phyloP scores from a whole-genome alignment of 1,140 invertebrate species.

The Drosophila rhopaloa region DNA sequence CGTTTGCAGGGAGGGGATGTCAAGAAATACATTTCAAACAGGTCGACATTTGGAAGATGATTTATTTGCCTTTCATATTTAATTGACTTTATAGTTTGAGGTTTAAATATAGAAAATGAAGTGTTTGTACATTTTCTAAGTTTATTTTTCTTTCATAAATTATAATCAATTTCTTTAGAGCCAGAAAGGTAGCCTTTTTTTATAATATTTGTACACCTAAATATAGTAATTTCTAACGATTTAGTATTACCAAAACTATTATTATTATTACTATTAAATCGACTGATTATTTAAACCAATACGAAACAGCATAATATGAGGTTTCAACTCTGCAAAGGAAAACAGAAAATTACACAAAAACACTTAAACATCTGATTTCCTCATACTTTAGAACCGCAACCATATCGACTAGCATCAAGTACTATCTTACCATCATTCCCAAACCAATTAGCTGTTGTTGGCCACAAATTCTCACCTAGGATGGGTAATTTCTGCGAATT shows the following conservation, averaged over 20 bases:
- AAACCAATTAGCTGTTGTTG: constrained; percentile 24
- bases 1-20: neutral
- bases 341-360: neutral
- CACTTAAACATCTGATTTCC: neutral
- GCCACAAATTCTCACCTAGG: constrained; percentile 24
- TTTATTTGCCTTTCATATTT: neutral
- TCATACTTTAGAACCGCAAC: neutral
- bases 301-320: neutral
- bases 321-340: neutral
- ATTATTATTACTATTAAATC: too few relatives aligned
- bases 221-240: too few relatives aligned
- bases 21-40: neutral
- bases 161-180: too few relatives aligned
- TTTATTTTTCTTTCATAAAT: too few relatives aligned
- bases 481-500: constrained; percentile 60
- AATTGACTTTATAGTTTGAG: too few relatives aligned
- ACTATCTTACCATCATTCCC: neutral
- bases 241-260: too few relatives aligned
- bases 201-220: too few relatives aligned
- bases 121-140: too few relatives aligned
- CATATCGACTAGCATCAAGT: neutral
- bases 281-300: neutral
- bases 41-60: neutral
- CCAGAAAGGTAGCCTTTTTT: too few relatives aligned
- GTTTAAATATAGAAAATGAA: too few relatives aligned